These are phyloP conservation scores for Biston betularia DNA, from an alignment of 2,888 invertebrate species.

Conservation along the genomic window DNA sequence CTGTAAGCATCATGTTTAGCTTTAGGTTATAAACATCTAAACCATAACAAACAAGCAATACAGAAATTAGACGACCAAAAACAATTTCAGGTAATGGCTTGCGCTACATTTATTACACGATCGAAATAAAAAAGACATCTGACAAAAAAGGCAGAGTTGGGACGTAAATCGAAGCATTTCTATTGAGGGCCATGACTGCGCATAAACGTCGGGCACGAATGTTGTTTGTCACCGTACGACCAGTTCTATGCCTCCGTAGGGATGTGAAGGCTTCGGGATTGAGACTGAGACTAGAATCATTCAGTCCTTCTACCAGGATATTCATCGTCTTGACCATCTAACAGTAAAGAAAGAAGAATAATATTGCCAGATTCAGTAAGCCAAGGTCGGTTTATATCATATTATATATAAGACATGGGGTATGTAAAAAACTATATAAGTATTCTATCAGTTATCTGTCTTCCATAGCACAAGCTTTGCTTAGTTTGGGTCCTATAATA, in stretches of 20 bases:
- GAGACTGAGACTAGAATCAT: neutral
- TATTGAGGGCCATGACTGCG: constrained; percentile 81
- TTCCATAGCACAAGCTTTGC: too few species aligned
- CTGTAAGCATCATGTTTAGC: neutral
- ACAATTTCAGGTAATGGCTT: constrained; percentile 59
- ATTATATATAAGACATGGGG: too few species aligned
- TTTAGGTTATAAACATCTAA: neutral
- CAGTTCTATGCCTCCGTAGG: constrained; percentile 35
- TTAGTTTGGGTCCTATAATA: too few species aligned
- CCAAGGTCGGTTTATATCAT: too few species aligned
- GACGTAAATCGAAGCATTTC: constrained; percentile 80
- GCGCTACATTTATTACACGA: constrained; percentile 55
- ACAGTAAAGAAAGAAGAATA: neutral
- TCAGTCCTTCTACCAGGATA: neutral
- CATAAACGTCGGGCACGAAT: constrained; percentile 79
- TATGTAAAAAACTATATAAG: too few species aligned
- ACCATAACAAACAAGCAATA: constrained; percentile 18
- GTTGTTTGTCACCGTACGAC: constrained; percentile 81
- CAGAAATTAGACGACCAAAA: constrained; percentile 44
- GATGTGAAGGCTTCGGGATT: constrained; percentile 22
- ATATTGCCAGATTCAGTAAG: too few species aligned
- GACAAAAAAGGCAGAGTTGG: constrained; percentile 68
- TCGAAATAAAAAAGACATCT: constrained; percentile 68
- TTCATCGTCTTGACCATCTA: neutral
- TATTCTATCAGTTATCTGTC: too few species aligned